phyloP scores from a whole-genome alignment of 2,113 vertebrate species.

The Rostratula benghalensis region DNA sequence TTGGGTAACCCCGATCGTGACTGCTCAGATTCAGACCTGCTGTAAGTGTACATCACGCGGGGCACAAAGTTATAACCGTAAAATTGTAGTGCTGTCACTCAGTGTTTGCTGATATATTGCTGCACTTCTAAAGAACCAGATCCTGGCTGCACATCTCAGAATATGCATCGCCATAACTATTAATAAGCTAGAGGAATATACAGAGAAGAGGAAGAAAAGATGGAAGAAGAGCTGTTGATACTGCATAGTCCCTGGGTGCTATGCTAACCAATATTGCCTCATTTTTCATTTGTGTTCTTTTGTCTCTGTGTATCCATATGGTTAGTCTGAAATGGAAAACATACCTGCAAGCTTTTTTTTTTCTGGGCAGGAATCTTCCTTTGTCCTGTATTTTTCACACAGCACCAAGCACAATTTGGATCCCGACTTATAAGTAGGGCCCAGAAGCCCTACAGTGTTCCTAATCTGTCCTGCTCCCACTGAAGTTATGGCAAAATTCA shows the following conservation, averaged over 20 bases:
- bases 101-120: background rate
- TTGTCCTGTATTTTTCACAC: background rate
- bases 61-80: rapidly evolving
- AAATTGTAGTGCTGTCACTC: background rate
- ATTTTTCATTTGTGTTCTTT: background rate
- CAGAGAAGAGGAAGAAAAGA: background rate
- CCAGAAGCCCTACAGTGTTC: background rate
- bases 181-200: background rate
- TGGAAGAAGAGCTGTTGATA: background rate
- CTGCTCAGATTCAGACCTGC: background rate
- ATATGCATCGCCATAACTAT: background rate
- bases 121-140: background rate
- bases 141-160: background rate
- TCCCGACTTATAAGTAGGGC: background rate
- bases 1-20: rapidly evolving
- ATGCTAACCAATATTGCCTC: background rate
- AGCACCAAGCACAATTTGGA: background rate
- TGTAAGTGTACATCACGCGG: rapidly evolving
- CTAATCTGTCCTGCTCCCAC: background rate
- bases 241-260: background rate
- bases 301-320: background rate
- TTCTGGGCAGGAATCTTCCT: background rate
- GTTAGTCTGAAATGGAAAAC: background rate
- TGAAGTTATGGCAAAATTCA: background rate
- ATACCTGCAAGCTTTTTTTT: background rate